A percentile compares a stretch with the other conserved stretches of the same genome.
These are phyloP conservation scores for Nephrotoma flavescens DNA, from an alignment of 2,888 invertebrate species.

Conservation along the genomic window DNA sequence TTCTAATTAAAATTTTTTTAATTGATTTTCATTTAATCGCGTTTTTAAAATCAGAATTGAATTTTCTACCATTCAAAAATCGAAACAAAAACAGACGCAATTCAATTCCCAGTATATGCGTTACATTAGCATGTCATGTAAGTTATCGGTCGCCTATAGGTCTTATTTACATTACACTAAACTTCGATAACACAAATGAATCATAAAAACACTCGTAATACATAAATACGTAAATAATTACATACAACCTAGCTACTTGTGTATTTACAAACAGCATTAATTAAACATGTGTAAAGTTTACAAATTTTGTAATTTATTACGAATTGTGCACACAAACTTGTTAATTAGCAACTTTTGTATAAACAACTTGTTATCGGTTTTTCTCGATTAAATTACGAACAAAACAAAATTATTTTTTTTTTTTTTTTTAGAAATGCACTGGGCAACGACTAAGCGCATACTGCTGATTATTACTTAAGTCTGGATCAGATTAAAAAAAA, in stretches of 20 bases:
- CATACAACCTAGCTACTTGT: background rate
- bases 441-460: background rate
- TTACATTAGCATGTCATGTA: background rate
- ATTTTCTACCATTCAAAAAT: background rate
- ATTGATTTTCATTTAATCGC: no score
- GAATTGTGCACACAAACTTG: background rate
- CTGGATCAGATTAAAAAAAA: background rate
- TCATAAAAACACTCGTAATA: background rate
- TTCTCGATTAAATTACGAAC: background rate
- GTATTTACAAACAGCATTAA: background rate
- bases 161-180: background rate
- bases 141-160: background rate
- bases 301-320: background rate
- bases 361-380: background rate
- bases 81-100: background rate
- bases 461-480: background rate
- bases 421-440: background rate
- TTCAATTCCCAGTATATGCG: background rate
- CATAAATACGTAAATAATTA: background rate
- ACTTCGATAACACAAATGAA: background rate
- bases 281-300: background rate
- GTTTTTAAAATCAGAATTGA: no score
- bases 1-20: no score
- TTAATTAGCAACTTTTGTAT: background rate
- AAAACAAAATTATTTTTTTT: background rate